Percentiles rank a stretch among this genome's conserved stretches.
These are phyloP conservation scores for Cyclopterus lumpus DNA, from an alignment of 2,797 vertebrate species.

Conservation along the genomic window DNA sequence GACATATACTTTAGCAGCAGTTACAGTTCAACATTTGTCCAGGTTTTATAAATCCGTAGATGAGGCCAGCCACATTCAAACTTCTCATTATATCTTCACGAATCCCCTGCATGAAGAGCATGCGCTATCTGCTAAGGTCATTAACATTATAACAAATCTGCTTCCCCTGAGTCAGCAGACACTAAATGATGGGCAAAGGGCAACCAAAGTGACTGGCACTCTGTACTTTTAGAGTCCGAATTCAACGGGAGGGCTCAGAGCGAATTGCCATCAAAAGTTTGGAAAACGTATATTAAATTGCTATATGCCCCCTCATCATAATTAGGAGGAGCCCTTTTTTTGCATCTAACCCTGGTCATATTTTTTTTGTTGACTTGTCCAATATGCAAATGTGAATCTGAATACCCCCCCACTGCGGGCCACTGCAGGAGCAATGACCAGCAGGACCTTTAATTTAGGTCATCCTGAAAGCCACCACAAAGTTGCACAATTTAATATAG, in stretches of 20 bases:
- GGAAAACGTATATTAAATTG: slow-evolving; percentile 34
- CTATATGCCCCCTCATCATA: slow-evolving; percentile 47
- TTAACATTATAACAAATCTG: slow-evolving; percentile 26
- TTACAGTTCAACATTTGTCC: background rate
- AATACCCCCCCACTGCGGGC: slow-evolving; percentile 2
- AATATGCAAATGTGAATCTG: slow-evolving; percentile 50
- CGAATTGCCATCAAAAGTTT: slow-evolving; percentile 49
- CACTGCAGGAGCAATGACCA: slow-evolving; percentile 10
- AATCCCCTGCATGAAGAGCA: slow-evolving; percentile 35
- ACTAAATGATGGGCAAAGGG: slow-evolving; percentile 62
- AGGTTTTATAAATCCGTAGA: background rate
- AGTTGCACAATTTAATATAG: background rate
- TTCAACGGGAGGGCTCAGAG: slow-evolving; percentile 29
- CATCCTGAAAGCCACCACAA: background rate
- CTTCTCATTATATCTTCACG: slow-evolving; percentile 24
- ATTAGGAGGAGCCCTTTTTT: slow-evolving; percentile 30
- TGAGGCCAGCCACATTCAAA: slow-evolving; percentile 4
- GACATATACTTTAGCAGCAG: background rate
- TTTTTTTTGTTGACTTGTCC: slow-evolving; percentile 42
- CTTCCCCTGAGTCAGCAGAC: slow-evolving; percentile 54
- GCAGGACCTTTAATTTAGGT: slow-evolving; percentile 10
- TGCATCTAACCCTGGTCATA: slow-evolving; percentile 36
- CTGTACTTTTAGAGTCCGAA: slow-evolving; percentile 30
- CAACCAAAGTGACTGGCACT: slow-evolving; percentile 56
- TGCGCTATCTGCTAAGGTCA: slow-evolving; percentile 42